Conservation (phyloP, 92 coral and sea anemone genomes). For the Epizoanthus rinbou region DNA sequence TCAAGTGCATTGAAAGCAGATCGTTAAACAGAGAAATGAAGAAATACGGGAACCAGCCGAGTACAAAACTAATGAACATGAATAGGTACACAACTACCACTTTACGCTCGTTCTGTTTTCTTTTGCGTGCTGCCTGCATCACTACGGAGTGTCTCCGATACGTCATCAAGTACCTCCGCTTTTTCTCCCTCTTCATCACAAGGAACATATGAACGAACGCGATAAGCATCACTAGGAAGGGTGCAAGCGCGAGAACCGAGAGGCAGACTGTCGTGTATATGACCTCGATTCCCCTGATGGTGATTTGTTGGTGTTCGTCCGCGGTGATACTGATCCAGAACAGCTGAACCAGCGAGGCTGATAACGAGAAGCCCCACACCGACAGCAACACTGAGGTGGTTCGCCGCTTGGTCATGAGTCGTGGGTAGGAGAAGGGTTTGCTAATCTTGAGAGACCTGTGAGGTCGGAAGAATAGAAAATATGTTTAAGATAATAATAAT, state of each 20-base stretch:
- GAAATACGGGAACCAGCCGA: constrained; percentile 80
- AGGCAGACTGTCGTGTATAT: constrained; percentile 55
- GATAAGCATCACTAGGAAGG: constrained; percentile 55
- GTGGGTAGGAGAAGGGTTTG: constrained; percentile 62
- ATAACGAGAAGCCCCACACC: constrained; percentile 70
- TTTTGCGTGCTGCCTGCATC: neutral
- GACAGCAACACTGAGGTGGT: constrained; percentile 38
- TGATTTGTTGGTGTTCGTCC: neutral
- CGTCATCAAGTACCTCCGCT: constrained; percentile 31
- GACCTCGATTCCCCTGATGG: constrained; percentile 17
- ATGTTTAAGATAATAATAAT: no score
- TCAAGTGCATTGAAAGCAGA: constrained; percentile 4
- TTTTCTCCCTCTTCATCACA: constrained; percentile 55
- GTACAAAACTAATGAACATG: constrained; percentile 64
- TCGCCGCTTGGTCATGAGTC: constrained; percentile 61
- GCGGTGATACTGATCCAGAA: constrained; percentile 50
- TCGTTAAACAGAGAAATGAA: constrained; percentile 53
- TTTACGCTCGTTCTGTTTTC: constrained; percentile 57
- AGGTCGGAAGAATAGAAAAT: neutral
- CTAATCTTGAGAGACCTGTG: constrained; percentile 60
- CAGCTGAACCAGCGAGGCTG: constrained; percentile 62
- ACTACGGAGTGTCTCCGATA: neutral
- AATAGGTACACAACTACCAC: constrained; percentile 56
- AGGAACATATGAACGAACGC: constrained; percentile 63
- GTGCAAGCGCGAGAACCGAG: constrained; percentile 53